Evolutionary conservation across 2,797 vertebrate species (phyloP), one percentile per base, ranked within the genome.

Genomic region (Epinephelus awoara): DNA sequence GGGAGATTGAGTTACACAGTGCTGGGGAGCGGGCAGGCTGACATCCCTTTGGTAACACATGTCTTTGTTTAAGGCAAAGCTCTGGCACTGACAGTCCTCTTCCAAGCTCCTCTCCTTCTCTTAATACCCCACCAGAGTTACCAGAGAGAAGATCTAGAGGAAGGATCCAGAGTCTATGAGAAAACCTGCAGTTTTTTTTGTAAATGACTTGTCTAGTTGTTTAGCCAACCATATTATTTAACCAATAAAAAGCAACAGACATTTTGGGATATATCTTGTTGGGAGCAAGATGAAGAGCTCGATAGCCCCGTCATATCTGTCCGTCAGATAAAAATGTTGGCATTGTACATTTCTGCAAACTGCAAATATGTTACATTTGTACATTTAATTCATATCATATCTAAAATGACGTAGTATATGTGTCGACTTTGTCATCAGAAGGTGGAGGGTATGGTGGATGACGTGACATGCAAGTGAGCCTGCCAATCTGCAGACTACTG

Each of bases 61-160:
- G 94, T 93, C 93, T 94, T 94, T 95, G 93, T 94, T 95, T 95
- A 95, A 93, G 88, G 86, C 86, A 77, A 81, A 85, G 80, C 86
- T 91, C 77, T 76, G 75, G 88, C 81, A 87, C 86, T 89, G 89
- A 89, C 79, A 82, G 79, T 85, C 77, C 77, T 84, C 73, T 70
- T 88, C 84, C 76, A 87, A 85, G 56, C 83, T 84, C 62, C 46
- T 78, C 40, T 76, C 61, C 75, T 83, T 78, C 66, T 81, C 68
- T 74, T 75, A 88, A 82, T 77, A 75, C 67, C 54, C 75, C 42
- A 79, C 79, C 82, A 80, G 66, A 87, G 67, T 80, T 80, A 86
- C 77, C 72, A 75, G 17, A 66, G 59, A 84, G 68, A 75, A 65
- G 75, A 67, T 77, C 49, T 65, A 21, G 50, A 57, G 67, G 34